phyloP scores from a whole-genome alignment of 2,113 vertebrate genomes.

The Corythornis vintsioides region DNA sequence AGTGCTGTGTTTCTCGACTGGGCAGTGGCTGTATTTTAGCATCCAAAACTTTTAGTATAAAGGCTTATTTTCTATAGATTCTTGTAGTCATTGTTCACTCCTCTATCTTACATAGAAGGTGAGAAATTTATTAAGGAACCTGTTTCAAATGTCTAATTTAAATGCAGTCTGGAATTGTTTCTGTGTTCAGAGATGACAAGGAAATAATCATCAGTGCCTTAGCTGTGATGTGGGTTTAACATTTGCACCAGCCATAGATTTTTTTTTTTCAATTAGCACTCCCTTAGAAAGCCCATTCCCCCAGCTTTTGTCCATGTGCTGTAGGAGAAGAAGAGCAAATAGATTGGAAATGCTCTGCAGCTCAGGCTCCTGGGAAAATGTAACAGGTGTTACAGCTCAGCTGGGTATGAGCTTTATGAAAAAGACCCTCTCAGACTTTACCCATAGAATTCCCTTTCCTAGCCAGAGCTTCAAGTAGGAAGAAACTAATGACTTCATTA shows the following conservation, averaged over 20 bases:
- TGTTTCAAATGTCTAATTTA: constrained; percentile 32
- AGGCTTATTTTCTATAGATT: neutral
- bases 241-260: constrained; percentile 68
- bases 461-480: constrained; percentile 82
- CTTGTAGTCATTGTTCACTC: neutral
- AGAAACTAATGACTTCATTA: constrained; percentile 88
- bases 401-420: constrained; percentile 81
- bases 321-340: constrained; percentile 80
- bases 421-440: constrained; percentile 79
- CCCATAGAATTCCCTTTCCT: constrained; percentile 81
- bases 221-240: constrained; percentile 67
- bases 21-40: neutral
- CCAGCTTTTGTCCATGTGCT: constrained; percentile 77
- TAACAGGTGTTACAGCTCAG: constrained; percentile 89
- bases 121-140: neutral
- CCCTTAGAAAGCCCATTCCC: constrained; percentile 74
- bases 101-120: neutral
- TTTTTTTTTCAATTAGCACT: constrained; percentile 76
- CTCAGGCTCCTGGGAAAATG: constrained; percentile 86
- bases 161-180: constrained; percentile 55
- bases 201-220: constrained; percentile 68
- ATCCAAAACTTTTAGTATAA: neutral
- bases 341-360: constrained; percentile 80
- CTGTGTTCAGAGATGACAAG: constrained; percentile 61
- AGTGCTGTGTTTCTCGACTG: neutral